Percentiles rank a stretch among this genome's conserved stretches.
Conservation (phyloP, 2,797 vertebrate genomes). For the Cyclopterus lumpus region DNA sequence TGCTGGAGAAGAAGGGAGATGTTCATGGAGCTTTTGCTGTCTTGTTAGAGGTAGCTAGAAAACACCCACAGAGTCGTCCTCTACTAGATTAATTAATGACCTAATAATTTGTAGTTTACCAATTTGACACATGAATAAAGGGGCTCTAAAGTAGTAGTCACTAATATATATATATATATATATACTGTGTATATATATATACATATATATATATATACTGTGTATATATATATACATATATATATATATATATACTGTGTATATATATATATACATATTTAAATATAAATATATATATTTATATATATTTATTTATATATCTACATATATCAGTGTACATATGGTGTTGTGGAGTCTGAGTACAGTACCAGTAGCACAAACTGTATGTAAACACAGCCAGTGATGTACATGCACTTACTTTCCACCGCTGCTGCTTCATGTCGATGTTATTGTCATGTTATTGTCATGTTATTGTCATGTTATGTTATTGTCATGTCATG, state of each 20-base stretch:
- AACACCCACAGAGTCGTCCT: background rate
- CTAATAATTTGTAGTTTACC: background rate
- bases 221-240: too few species aligned
- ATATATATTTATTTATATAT: background rate
- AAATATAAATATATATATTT: too few species aligned
- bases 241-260: too few species aligned
- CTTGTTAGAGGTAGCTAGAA: slow-evolving; percentile 88
- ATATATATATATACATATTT: too few species aligned
- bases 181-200: too few species aligned
- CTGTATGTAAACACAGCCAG: background rate
- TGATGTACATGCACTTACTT: background rate
- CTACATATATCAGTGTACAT: too few species aligned
- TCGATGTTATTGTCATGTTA: too few species aligned
- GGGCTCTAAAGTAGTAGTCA: background rate
- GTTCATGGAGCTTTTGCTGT: slow-evolving; percentile 91
- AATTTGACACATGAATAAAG: background rate
- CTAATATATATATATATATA: background rate
- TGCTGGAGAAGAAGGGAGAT: slow-evolving; percentile 95
- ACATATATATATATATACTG: too few species aligned
- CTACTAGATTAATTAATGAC: background rate
- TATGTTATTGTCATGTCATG: too few species aligned
- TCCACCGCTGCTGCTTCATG: background rate
- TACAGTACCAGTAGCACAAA: slow-evolving; percentile 1
- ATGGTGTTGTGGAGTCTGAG: background rate
- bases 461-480: too few species aligned